These are phyloP conservation scores for Enteromius anoplus DNA, from an alignment of 2,797 vertebrate species.

Conservation along the genomic window DNA sequence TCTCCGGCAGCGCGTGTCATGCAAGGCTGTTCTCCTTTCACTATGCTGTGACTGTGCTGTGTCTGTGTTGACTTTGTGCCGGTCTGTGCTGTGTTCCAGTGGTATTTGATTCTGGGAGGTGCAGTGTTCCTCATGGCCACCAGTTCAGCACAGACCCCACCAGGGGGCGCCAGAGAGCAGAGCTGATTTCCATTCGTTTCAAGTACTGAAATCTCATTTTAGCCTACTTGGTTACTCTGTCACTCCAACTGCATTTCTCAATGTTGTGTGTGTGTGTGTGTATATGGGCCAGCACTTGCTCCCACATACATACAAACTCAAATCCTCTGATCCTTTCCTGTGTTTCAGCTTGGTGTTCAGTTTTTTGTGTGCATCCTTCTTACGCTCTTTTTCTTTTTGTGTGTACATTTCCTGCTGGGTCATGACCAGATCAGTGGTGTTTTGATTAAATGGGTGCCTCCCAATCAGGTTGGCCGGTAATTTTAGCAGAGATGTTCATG, in stretches of 20 bases:
- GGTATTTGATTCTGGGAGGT: slow-evolving; percentile 95
- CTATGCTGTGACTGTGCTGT: slow-evolving; percentile 62
- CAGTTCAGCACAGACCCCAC: slow-evolving; percentile 86
- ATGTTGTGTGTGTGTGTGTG: slow-evolving; percentile 18
- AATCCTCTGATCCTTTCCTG: slow-evolving; percentile 7
- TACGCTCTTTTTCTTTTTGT: not conserved
- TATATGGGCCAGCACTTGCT: slow-evolving; percentile 2
- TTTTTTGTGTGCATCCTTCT: not conserved
- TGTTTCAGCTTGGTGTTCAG: slow-evolving; percentile 26
- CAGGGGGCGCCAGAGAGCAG: slow-evolving; percentile 84
- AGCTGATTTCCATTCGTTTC: slow-evolving; percentile 81
- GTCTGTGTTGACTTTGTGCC: slow-evolving; percentile 72
- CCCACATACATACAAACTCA: slow-evolving; percentile 13
- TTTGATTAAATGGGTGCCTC: not conserved
- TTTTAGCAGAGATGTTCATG: slow-evolving; percentile 14
- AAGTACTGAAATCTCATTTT: slow-evolving; percentile 78
- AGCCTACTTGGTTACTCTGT: slow-evolving; percentile 61
- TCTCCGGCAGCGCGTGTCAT: slow-evolving; percentile 5
- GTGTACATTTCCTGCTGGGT: slow-evolving; percentile 24
- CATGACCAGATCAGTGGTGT: slow-evolving; percentile 37
- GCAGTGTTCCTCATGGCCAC: slow-evolving; percentile 91
- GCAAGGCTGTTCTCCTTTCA: slow-evolving; percentile 34
- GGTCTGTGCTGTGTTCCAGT: slow-evolving; percentile 85
- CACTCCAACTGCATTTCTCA: slow-evolving; percentile 4
- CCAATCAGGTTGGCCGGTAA: not conserved